Base-by-base conservation (phyloP, 2,113 vertebrate species). In the Archocentrus centrarchus region DNA sequence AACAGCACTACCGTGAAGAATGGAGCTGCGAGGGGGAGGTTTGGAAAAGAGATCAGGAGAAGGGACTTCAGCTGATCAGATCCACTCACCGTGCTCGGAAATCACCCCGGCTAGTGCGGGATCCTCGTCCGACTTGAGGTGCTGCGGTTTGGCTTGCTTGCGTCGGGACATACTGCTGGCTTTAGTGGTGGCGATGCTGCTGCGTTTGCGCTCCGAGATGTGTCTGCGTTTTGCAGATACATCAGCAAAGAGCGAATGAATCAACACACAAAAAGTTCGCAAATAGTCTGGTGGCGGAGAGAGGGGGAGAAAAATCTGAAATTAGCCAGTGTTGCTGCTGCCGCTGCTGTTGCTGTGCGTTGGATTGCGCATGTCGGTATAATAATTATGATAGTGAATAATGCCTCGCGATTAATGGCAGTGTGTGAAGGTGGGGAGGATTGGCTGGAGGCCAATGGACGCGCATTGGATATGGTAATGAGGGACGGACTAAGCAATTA, bases 81-180 rank as follows among this genome's bases (percentile, higher is more conserved):
- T 70, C 82, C 88, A 95, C 96, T 98, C 96, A 99, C 98, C 97
- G 95, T 98, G 96, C 87, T 98, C 96, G 17, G 97, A 97, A 90
- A 96, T 96, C 94, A 97, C 96, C 94, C 97, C 97, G 91, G 96
- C 93, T 91, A 97, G 94, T 91, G 97, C 96, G 91, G 97, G 96
- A 89, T 98, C 97, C 95, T 97, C 96, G 91, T 97, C 97, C 94
- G 98, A 98, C 93, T 96, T 97, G 95, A 99, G 98, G 94, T 99
- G 98, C 96, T 99, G 98, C 89, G 98, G 98, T 94, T 99, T 99
- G 93, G 98, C 97, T 97, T 99, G 98, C 97, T 99, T 99, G 95
- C 98, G 97, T 94, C 98, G 97, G 97, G 98, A 99, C 98, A 99
- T 99, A 96, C 96, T 98, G 95, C 82, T 84, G 93, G 75, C 78